phyloP scores from a whole-genome alignment of 35 echinoderm and acorn worm species.

The Stichopus chloronotus region DNA sequence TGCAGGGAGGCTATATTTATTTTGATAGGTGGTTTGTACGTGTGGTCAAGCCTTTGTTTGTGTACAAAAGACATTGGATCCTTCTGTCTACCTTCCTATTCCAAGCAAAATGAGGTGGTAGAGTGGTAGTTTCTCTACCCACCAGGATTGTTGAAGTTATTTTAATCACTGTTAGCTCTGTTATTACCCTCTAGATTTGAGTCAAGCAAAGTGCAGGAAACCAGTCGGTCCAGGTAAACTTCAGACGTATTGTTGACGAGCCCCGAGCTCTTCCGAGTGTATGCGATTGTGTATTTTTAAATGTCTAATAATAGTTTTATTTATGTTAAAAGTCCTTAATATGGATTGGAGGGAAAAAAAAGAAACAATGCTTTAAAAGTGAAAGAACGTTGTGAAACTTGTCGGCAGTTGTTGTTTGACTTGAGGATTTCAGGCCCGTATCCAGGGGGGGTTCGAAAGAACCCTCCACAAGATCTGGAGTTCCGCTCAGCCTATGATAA shows the following conservation, averaged over 20 bases:
- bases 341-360: neutral
- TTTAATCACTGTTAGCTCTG: neutral
- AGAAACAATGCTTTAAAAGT: neutral
- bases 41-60: neutral
- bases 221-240: neutral
- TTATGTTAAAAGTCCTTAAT: neutral
- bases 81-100: neutral
- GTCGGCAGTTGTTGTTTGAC: too few species aligned
- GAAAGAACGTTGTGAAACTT: too few species aligned
- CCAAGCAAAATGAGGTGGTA: neutral
- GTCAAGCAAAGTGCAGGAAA: neutral
- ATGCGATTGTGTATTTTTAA: neutral
- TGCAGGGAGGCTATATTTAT: too few species aligned
- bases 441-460: too few species aligned
- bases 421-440: too few species aligned
- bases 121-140: too few species aligned
- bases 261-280: neutral
- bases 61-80: neutral
- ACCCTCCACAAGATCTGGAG: too few species aligned
- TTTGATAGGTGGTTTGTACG: neutral
- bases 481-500: too few species aligned
- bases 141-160: neutral
- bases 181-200: neutral
- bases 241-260: neutral
- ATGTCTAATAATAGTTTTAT: neutral